Conservation (phyloP, 2,113 vertebrate genomes). For the Pandion haliaetus region DNA sequence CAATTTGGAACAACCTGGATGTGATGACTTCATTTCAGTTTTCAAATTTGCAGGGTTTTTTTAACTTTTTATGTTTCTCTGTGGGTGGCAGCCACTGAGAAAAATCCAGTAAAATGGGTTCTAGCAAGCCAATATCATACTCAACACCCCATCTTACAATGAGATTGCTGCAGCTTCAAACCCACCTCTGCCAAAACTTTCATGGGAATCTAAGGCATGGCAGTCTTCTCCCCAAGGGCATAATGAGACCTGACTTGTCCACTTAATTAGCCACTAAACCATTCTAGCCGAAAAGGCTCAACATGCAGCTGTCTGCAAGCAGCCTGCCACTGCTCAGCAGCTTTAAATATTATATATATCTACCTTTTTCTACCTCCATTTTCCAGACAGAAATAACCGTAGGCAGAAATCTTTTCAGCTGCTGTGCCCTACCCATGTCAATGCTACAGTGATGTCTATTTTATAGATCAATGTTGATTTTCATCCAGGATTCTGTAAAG, state of each 20-base stretch:
- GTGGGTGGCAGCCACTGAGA: background rate
- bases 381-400: conserved; percentile 14
- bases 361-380: conserved; percentile 28
- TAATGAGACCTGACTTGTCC: conserved; percentile 24
- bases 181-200: background rate
- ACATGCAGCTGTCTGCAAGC: background rate
- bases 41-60: background rate
- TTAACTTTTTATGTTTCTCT: conserved; percentile 3
- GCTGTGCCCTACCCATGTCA: background rate
- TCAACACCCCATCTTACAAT: background rate
- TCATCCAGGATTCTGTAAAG: background rate
- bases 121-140: background rate
- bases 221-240: background rate
- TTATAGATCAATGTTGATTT: background rate
- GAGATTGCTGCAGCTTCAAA: background rate
- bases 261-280: conserved; percentile 63
- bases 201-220: background rate
- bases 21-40: background rate
- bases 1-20: background rate
- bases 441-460: background rate
- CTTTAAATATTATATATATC: background rate
- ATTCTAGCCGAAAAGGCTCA: conserved; percentile 35
- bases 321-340: background rate
- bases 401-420: conserved; percentile 11
- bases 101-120: conserved; percentile 12